Conservation (phyloP, 2,797 vertebrate genomes). For the Halcyon badia region DNA sequence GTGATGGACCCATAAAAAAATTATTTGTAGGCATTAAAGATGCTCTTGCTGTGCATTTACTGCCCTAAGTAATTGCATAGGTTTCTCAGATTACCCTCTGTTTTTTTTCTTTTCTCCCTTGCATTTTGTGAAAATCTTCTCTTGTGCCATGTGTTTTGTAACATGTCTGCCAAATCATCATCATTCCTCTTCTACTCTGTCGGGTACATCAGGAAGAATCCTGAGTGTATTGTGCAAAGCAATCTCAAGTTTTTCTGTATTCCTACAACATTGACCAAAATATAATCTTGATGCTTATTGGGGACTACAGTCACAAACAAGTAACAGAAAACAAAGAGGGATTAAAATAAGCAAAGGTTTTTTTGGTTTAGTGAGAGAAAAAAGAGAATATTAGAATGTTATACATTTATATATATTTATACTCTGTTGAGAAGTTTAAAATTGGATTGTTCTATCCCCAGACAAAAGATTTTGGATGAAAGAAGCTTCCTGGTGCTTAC, state of each 20-base stretch:
- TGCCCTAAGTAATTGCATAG: fast-evolving
- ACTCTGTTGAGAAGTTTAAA: background rate
- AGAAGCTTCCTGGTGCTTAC: background rate
- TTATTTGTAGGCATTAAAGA: background rate
- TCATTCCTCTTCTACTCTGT: background rate
- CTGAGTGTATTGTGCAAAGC: background rate
- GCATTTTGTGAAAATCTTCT: background rate
- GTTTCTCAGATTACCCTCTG: background rate
- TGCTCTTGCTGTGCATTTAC: background rate
- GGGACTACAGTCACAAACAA: background rate
- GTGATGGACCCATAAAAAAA: background rate
- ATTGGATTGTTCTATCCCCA: background rate
- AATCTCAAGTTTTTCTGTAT: background rate
- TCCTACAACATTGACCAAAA: background rate
- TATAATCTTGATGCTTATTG: background rate
- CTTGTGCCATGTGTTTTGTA: background rate
- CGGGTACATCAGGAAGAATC: background rate
- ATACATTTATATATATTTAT: background rate
- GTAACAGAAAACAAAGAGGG: background rate
- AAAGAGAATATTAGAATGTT: background rate
- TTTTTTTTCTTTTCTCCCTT: background rate
- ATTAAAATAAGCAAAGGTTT: background rate
- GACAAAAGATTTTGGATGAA: background rate
- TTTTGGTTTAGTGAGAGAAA: background rate
- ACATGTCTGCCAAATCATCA: background rate